Evolutionary conservation across 2,888 invertebrate species (phyloP).

Genomic region (Melieria crassipennis): DNA sequence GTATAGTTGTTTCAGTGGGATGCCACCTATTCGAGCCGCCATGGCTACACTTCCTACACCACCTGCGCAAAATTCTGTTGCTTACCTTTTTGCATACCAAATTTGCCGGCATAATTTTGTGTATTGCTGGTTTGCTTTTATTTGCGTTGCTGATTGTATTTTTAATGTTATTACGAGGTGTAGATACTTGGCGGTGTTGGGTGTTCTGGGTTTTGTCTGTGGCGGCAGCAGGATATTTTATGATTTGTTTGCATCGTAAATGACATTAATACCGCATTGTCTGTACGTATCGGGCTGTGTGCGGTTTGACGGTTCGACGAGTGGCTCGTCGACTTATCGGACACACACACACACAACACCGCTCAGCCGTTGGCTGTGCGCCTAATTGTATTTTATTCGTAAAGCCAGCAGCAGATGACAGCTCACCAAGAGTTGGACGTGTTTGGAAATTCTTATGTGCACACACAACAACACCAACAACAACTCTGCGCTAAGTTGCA

Average conservation of each 20-base stretch:
- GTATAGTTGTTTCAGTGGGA: background rate
- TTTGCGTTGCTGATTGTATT: conserved; percentile 1
- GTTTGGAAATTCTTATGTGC: conserved; percentile 25
- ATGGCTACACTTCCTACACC: background rate
- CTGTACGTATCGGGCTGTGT: background rate
- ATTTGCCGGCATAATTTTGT: background rate
- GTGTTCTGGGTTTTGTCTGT: no score
- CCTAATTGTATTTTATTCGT: no score
- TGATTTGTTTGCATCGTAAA: conserved; percentile 20
- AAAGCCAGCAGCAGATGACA: no score
- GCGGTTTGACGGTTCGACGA: no score
- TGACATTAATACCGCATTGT: conserved; percentile 24
- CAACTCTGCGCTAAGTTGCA: no score
- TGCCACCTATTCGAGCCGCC: background rate
- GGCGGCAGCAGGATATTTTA: conserved; percentile 16
- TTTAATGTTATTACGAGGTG: conserved; percentile 6
- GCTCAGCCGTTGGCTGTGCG: no score
- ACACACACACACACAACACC: no score
- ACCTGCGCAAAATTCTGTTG: background rate
- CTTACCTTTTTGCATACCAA: conserved; percentile 6
- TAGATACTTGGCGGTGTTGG: no score
- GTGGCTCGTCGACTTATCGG: no score
- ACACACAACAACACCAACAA: background rate
- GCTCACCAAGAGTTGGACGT: background rate
- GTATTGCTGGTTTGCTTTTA: conserved; percentile 7